Conservation (phyloP, 2,888 invertebrate species). For the Andrena flavipes region DNA sequence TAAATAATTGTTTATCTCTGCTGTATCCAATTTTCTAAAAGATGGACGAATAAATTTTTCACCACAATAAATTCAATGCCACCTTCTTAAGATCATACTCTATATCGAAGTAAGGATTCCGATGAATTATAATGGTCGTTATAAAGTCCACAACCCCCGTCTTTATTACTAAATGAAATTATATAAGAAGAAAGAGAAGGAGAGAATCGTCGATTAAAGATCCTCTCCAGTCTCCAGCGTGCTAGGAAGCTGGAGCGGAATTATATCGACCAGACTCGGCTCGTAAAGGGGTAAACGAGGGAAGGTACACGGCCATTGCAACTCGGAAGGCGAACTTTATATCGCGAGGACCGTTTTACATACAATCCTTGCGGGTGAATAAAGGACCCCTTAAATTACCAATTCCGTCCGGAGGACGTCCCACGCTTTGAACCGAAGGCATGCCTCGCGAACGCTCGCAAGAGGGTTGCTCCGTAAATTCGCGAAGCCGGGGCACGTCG, state of each 20-base stretch:
- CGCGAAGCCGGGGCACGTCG: not conserved
- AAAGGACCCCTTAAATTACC: conserved; percentile 75
- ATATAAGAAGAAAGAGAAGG: not conserved
- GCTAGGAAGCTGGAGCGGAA: not conserved
- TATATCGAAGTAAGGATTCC: too few species aligned
- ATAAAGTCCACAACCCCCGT: too few species aligned
- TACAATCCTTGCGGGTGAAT: conserved; percentile 63
- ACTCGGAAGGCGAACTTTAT: conserved; percentile 40
- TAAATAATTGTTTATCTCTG: too few species aligned
- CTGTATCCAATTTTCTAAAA: too few species aligned
- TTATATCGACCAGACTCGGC: conserved; percentile 24
- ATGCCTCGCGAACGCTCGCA: not conserved
- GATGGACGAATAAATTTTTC: too few species aligned
- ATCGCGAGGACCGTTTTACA: conserved; percentile 41
- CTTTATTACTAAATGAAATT: too few species aligned
- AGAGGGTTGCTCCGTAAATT: conserved; percentile 2
- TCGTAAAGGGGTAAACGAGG: conserved; percentile 51
- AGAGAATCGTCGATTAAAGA: not conserved
- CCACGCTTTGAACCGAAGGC: conserved; percentile 6
- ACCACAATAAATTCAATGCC: too few species aligned
- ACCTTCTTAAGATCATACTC: too few species aligned
- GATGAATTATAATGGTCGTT: too few species aligned
- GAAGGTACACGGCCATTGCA: conserved; percentile 23
- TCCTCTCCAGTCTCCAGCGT: not conserved
- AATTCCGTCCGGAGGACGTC: conserved; percentile 61